phyloP scores from a whole-genome alignment of 2,113 vertebrate genomes.

The Alouatta palliata region DNA sequence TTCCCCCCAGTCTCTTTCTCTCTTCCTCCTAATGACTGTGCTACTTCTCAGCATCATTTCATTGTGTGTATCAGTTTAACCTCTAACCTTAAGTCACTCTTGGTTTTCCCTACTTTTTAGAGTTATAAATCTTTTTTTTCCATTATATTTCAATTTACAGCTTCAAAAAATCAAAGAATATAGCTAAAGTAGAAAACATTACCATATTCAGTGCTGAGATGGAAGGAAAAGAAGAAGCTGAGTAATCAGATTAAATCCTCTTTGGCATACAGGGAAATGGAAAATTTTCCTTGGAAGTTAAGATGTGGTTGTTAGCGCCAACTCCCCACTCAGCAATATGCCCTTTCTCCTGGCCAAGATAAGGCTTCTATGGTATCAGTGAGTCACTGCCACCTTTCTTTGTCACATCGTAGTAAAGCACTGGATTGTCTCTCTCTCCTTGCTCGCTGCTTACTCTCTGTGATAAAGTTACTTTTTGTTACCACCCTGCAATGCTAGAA shows the following conservation, averaged over 20 bases:
- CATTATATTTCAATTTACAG: neutral
- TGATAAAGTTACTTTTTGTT: neutral
- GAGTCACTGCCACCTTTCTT: neutral
- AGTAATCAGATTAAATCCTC: neutral
- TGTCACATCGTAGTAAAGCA: neutral
- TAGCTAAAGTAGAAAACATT: neutral
- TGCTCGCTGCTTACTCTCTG: neutral
- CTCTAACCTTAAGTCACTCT: neutral
- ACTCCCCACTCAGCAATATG: no score
- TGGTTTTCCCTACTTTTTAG: neutral
- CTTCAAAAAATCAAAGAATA: neutral
- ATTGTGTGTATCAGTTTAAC: neutral
- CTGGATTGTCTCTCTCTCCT: neutral
- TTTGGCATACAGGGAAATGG: neutral
- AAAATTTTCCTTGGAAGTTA: neutral
- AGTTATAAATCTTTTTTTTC: neutral
- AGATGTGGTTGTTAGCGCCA: neutral
- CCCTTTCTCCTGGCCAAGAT: neutral
- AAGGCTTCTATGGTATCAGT: neutral
- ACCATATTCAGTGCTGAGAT: neutral
- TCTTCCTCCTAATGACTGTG: neutral
- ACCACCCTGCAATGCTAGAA: neutral
- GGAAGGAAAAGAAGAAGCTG: neutral
- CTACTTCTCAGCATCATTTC: neutral
- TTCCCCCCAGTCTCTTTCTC: neutral